A percentile compares a stretch with the other conserved stretches of the same genome.
These are phyloP conservation scores for Meloe dianella DNA, from an alignment of 2,888 invertebrate species.

Conservation along the genomic window DNA sequence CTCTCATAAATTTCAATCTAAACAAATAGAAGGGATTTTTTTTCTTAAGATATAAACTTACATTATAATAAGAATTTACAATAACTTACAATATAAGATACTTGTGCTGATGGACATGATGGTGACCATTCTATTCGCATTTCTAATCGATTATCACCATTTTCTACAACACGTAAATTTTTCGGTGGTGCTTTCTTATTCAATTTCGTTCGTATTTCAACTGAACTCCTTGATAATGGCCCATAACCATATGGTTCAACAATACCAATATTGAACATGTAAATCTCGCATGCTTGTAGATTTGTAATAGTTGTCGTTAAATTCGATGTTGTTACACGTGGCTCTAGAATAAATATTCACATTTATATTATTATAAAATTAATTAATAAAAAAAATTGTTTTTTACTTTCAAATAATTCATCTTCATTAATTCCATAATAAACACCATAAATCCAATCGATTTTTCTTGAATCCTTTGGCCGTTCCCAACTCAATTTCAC, in stretches of 20 bases:
- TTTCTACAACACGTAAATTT: slow-evolving; percentile 63
- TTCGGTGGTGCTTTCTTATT: slow-evolving; percentile 75
- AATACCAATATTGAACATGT: slow-evolving; percentile 74
- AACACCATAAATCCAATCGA: slow-evolving; percentile 71
- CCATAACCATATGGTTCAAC: slow-evolving; percentile 70
- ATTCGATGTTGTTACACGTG: slow-evolving; percentile 62
- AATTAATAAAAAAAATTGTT: slow-evolving; percentile 11
- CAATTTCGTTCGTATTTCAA: slow-evolving; percentile 44
- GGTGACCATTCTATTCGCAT: slow-evolving; percentile 75
- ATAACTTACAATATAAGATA: slow-evolving; percentile 57
- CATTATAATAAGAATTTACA: slow-evolving; percentile 14
- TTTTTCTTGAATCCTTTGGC: slow-evolving; percentile 65
- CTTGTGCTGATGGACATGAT: slow-evolving; percentile 64
- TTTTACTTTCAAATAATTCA: slow-evolving; percentile 67
- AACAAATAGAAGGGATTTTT: too few relatives aligned
- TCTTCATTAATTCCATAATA: slow-evolving; percentile 70
- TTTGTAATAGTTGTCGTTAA: slow-evolving; percentile 65
- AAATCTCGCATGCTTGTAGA: slow-evolving; percentile 76
- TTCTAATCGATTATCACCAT: slow-evolving; percentile 53
- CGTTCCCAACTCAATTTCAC: slow-evolving; percentile 73
- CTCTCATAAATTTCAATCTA: slow-evolving; percentile 63
- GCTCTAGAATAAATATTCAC: slow-evolving; percentile 53
- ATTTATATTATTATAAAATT: not conserved
- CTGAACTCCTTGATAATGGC: slow-evolving; percentile 64
- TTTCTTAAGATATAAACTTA: too few relatives aligned